Evolutionary conservation across 2,113 vertebrate species (phyloP), one percentile per base, ranked within the genome.

Genomic region (Tachycineta bicolor): DNA sequence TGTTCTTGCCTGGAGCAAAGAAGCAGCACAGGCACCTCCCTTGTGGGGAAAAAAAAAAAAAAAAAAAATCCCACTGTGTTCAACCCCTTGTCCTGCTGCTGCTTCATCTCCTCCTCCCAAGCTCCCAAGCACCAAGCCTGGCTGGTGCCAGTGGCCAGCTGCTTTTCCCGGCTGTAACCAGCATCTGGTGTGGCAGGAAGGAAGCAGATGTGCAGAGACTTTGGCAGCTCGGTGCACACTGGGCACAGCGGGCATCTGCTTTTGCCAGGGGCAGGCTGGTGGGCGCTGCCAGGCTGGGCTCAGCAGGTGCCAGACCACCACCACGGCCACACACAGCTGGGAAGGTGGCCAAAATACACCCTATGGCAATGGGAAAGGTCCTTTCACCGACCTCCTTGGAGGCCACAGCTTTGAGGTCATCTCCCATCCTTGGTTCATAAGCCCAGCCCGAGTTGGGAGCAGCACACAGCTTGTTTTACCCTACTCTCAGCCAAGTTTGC

Each of bases 271-370:
- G 43, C 41, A 2, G 6, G 60, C 24, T 9, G 1, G 37, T 33
- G 43, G 34, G 28, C 1, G 6, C 46, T 60, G 22, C 59, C 81
- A 37, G 41, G 31, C 26, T 25, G 47, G 67, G n/a, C 47, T 50
- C n/a, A 1, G 28, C 6, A 2, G 33, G 20, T 6, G 3, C 76
- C 63, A 0, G 0, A 2, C 28, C 34, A 73, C 39, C 39, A 71
- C 29, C 23, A n/a, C n/a, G 9, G 29, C 28, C 33, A 37, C 0
- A 0, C 12, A 12, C 49, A 76, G 46, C 31, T 44, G 41, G 43
- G 14, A 2, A 56, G 16, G 29, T 11, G 53, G 31, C 25, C 10
- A 1, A 3, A 83, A 46, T 1, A 0, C 20, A 34, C 10, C 15
- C 19, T 0, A 0, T 14, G 14, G 21, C 53, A 20, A 28, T 22